Percentiles rank a stretch among this genome's conserved stretches.
phyloP scores from a whole-genome alignment of 2,113 vertebrate genomes.

The Psettodes erumei region DNA sequence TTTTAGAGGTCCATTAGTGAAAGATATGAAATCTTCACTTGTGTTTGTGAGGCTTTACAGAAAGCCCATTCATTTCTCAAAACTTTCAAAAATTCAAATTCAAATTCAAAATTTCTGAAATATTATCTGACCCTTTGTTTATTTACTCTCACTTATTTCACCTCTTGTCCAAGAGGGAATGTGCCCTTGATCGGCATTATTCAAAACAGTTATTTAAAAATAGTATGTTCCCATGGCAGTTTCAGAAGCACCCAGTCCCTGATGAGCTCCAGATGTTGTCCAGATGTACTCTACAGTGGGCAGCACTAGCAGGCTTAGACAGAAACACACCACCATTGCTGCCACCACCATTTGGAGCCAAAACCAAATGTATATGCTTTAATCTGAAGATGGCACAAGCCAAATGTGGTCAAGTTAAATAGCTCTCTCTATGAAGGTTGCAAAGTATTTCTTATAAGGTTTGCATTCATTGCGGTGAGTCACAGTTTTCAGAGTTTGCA shows the following conservation, averaged over 20 bases:
- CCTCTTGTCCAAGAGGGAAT: conserved; percentile 23
- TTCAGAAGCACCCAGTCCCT: conserved; percentile 46
- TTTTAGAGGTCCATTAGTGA: not conserved
- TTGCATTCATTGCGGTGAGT: conserved; percentile 32
- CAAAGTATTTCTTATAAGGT: conserved; percentile 31
- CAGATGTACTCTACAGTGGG: conserved; percentile 78
- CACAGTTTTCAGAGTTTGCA: conserved; percentile 38
- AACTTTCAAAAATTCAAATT: not conserved
- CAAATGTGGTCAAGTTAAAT: conserved; percentile 26
- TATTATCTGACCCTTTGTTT: conserved; percentile 28
- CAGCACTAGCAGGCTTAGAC: conserved; percentile 29
- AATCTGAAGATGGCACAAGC: not conserved
- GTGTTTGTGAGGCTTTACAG: not conserved
- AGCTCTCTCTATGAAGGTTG: not conserved
- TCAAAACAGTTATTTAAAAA: conserved; percentile 75
- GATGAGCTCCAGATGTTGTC: conserved; percentile 83
- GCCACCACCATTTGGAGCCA: conserved; percentile 1
- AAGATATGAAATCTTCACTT: conserved; percentile 13
- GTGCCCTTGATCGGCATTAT: conserved; percentile 34
- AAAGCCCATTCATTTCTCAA: not conserved
- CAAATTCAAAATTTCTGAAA: conserved; percentile 5
- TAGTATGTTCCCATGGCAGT: conserved; percentile 79
- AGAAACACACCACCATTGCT: conserved; percentile 41
- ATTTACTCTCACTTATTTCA: conserved; percentile 37
- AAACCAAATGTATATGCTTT: conserved; percentile 11